A percentile compares a stretch with the other conserved stretches of the same genome.
phyloP scores from a whole-genome alignment of 2,797 vertebrate genomes.

The Danio albolineatus region DNA sequence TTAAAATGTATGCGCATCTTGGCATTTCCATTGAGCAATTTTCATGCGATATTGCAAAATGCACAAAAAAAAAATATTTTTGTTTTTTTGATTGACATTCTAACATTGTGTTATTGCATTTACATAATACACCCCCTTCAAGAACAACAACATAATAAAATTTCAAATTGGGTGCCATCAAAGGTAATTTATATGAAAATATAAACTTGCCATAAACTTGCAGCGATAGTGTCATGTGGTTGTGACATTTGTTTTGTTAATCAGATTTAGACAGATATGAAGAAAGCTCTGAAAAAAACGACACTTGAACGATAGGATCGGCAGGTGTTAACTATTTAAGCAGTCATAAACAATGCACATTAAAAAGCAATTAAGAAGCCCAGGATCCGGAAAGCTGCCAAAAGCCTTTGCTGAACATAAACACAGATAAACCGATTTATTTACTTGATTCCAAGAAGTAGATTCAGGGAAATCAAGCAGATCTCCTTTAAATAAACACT shows the following conservation, averaged over 20 bases:
- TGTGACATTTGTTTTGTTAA: conserved; percentile 28
- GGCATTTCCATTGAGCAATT: too few species aligned
- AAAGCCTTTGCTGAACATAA: conserved; percentile 38
- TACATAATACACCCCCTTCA: conserved; percentile 10
- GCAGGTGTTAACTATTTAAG: conserved; percentile 61
- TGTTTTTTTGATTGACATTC: not conserved
- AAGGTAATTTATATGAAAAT: conserved; percentile 15
- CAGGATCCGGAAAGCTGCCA: conserved; percentile 24
- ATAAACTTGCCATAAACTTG: conserved; percentile 18
- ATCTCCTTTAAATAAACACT: not conserved
- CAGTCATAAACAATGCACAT: conserved; percentile 60
- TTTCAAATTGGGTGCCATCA: conserved; percentile 13
- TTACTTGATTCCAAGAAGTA: not conserved
- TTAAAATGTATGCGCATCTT: too few species aligned
- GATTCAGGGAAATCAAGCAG: conserved; percentile 1
- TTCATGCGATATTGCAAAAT: too few species aligned
- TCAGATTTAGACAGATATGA: not conserved
- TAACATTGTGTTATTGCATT: not conserved
- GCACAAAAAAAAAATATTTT: not conserved
- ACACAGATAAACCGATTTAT: conserved; percentile 27
- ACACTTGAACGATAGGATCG: conserved; percentile 30
- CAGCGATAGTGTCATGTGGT: not conserved
- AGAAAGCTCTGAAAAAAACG: not conserved
- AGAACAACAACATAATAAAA: not conserved
- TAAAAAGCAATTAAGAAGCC: conserved; percentile 64